phyloP scores from a whole-genome alignment of 2,797 vertebrate species.

The Halcyon chelicuti region DNA sequence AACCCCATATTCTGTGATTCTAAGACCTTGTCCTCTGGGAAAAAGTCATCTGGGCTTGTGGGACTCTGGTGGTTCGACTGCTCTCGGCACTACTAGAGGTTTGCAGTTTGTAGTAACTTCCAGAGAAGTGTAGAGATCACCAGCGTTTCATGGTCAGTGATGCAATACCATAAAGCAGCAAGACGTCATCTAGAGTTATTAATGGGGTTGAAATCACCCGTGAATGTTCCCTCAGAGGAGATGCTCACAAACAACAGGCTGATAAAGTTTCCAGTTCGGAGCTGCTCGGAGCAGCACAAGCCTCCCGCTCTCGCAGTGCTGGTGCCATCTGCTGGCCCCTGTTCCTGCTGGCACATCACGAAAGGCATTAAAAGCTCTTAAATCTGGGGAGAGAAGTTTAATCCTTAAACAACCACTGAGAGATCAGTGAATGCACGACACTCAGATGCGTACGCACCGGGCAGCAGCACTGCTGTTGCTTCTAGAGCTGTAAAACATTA shows the following conservation, averaged over 20 bases:
- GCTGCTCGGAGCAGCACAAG: background rate
- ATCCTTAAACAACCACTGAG: background rate
- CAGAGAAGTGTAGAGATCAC: background rate
- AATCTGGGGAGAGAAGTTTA: background rate
- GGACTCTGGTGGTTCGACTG: fast-evolving
- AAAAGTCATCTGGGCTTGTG: background rate
- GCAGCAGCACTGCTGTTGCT: background rate
- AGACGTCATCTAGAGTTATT: background rate
- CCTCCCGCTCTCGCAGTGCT: background rate
- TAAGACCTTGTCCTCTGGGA: background rate
- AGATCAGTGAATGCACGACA: fast-evolving
- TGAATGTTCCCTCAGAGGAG: background rate
- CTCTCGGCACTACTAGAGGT: background rate
- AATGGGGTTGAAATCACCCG: background rate
- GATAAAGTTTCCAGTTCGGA: fast-evolving
- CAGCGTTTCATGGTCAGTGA: fast-evolving
- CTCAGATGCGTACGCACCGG: fast-evolving
- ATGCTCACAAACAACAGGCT: fast-evolving
- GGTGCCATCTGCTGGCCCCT: conserved; percentile 63
- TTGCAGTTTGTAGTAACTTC: background rate
- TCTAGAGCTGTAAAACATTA: background rate
- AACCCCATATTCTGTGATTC: background rate
- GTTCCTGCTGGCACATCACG: background rate
- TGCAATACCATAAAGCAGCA: fast-evolving
- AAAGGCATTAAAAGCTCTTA: fast-evolving